Base-by-base conservation (phyloP, 2,888 invertebrate genomes). In the Stenichneumon culpator region DNA sequence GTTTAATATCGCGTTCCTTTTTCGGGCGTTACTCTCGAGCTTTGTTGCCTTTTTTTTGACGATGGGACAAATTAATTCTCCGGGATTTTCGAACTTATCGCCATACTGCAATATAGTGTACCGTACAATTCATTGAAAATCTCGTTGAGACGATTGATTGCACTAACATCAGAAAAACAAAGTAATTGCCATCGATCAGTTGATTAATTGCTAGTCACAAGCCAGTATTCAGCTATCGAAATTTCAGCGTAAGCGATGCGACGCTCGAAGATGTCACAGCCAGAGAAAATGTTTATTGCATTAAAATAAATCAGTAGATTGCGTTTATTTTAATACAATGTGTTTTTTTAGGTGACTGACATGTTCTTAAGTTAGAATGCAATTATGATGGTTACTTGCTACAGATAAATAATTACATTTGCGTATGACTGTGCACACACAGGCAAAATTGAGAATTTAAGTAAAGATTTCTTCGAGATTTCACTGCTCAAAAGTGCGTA, bases 21-120 rank as follows among this genome's bases (percentile, higher is more conserved):
- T 22, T 57, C 25, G 11, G 5, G 25, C 19, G 16, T 52, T 22
- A 32, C 32, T 52, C 7, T 25, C 39, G 11, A 36, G 44, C 9
- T 50, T 16, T 67, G n/a, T n/a, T n/a, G n/a, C n/a, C 52, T 32
- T 36, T 67, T 67, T 36, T 11, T 52, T 67, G 16, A n/a, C 11
- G 25, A 67, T 52, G 22, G 22, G 67, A 77, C 39, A 52, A 67
- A 77, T 52, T 22, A 22, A 39, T 22, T 57, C 57, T 39, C 39
- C 16, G 72, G 39, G 39, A 14, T 72, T 57, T 54, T 36, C 54
- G 9, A 25, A 39, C 57, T 25, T 19, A 16, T 22, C 44, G 22
- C 57, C 11, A 7, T 73, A 19, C 19, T 44, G 39, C 22, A 36
- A 22, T 50, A 39, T 36, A 1, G 19, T 19, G 6, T 52, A 0